A percentile compares a stretch with the other conserved stretches of the same genome.
Evolutionary conservation across 2,797 vertebrate genomes (phyloP).

Genomic region (Myiothlypis chrysogaster): DNA sequence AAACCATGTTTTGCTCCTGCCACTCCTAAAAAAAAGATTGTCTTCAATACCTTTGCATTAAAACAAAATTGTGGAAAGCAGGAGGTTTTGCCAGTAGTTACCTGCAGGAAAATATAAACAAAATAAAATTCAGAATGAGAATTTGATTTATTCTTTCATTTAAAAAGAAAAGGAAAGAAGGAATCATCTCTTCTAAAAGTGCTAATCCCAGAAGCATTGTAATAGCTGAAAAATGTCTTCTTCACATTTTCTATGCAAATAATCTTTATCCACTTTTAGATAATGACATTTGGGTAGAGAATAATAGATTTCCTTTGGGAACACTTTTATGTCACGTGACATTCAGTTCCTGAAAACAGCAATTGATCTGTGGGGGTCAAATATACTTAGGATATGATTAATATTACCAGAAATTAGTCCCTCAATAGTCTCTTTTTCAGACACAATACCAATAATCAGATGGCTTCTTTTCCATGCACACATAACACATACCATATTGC

Average conservation of each 20-base stretch:
- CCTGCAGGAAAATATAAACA: neutral
- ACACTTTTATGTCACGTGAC: conserved; percentile 7
- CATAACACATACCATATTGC: neutral
- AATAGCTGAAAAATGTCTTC: conserved; percentile 50
- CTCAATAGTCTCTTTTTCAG: neutral
- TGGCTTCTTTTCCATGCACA: neutral
- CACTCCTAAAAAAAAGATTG: neutral
- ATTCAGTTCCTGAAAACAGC: conserved; percentile 48
- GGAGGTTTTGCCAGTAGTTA: neutral
- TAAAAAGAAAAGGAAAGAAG: conserved; percentile 9
- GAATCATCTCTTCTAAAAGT: conserved; percentile 1
- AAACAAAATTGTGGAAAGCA: neutral
- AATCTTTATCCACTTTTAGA: conserved; percentile 50
- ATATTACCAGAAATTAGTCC: conserved; percentile 40
- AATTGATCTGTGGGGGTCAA: conserved; percentile 35
- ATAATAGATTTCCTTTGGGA: conserved; percentile 51
- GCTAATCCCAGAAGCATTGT: conserved; percentile 26
- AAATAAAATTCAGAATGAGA: neutral
- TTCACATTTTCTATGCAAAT: conserved; percentile 48
- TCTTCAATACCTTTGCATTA: neutral
- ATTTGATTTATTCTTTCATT: neutral
- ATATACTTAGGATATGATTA: conserved; percentile 49
- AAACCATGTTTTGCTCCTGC: neutral
- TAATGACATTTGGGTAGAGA: conserved; percentile 49
- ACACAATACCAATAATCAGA: conserved; percentile 9